Base-by-base conservation (phyloP, 2,113 vertebrate genomes). In the Epinephelus fuscoguttatus region DNA sequence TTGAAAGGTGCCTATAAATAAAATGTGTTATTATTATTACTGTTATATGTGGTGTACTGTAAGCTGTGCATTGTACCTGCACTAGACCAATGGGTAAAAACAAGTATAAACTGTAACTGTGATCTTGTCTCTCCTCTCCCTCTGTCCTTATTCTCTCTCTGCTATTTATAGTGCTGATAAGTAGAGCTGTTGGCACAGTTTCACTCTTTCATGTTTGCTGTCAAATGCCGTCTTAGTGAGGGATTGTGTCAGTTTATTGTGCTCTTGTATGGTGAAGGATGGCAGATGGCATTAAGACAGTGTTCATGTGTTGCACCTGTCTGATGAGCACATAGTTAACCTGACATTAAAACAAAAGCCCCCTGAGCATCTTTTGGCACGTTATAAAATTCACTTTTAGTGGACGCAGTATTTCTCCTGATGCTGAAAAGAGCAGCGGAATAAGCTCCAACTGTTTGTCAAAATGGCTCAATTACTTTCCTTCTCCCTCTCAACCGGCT, bases 381-480 rank as follows among this genome's bases (percentile, higher is more conserved):
- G 45, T 23, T 2, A 47, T 49, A 37, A 60, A 10, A 12, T 19
- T 53, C 33, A 0, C 9, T 37, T 75, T 61, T 2, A 10, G 12
- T 30, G 45, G 27, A 53, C 2, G 2, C 52, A 21, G 47, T 55
- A 25, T 57, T 27, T 47, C 13, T 55, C 4, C 13, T 15, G 56
- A 68, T 60, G 1, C 12, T 10, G 12, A 14, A 77, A 76, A 71
- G 25, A 75, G 40, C n/a, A 72, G 62, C 17, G 6, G 12, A 33
- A 60, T 56, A 21, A 45, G 27, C 49, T 52, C 59, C 21, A 47
- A 27, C 37, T 69, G 77, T 64, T 30, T 66, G 64, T 52, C 21
- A 67, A 78, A 85, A 82, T 68, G 71, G 8, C 67, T 78, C 69
- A 63, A 56, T 76, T 79, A 50, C 47, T 42, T 18, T 70, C 40